Evolutionary conservation across 2,888 invertebrate species (phyloP).

Genomic region (Temnothorax rugatulus): DNA sequence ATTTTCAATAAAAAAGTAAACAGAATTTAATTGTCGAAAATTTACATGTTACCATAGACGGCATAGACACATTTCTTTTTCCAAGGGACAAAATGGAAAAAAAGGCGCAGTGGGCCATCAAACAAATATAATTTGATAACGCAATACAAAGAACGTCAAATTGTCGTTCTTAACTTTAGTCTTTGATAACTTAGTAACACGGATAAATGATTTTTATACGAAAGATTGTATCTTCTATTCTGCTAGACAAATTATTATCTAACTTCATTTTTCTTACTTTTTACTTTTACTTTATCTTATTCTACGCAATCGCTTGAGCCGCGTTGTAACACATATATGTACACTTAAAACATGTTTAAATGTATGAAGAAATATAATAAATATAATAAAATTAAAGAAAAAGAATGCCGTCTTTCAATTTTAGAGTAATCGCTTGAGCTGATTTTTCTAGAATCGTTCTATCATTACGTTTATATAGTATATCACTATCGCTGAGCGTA

Average conservation of each 20-base stretch:
- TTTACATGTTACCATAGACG: background rate
- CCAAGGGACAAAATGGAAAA: background rate
- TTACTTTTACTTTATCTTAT: background rate
- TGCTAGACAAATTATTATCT: background rate
- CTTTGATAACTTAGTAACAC: background rate
- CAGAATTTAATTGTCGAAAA: constrained; percentile 19
- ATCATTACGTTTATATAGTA: background rate
- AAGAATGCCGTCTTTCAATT: background rate
- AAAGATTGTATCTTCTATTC: constrained; percentile 1
- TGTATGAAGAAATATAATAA: background rate
- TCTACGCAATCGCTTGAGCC: background rate
- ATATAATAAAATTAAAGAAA: background rate
- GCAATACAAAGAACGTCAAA: constrained; percentile 21
- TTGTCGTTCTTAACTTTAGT: constrained; percentile 14
- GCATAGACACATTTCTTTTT: background rate
- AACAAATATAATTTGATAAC: constrained; percentile 22
- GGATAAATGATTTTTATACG: background rate
- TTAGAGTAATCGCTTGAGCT: background rate
- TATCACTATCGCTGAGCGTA: too few species aligned
- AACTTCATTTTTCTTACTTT: background rate
- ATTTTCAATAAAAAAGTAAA: background rate
- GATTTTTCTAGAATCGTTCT: background rate
- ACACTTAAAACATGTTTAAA: background rate
- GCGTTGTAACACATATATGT: background rate
- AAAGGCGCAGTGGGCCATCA: background rate